phyloP scores from a whole-genome alignment of 2,888 invertebrate species.

The Ditula angustiorana region DNA sequence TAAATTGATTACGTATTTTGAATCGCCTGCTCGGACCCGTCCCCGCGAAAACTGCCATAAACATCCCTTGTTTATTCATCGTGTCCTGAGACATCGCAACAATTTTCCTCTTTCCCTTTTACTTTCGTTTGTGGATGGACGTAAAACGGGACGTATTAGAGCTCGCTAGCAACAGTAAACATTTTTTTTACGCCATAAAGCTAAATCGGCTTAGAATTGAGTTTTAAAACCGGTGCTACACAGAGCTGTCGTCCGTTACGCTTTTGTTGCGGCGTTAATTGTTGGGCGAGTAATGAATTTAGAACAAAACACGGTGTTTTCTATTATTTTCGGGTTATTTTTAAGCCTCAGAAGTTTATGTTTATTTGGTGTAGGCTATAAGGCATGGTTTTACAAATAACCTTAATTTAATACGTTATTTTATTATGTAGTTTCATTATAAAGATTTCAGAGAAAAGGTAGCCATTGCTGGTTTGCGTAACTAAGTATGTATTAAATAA shows the following conservation, averaged over 20 bases:
- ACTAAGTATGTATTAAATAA: too few relatives aligned
- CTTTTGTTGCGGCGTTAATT: slow-evolving; percentile 12
- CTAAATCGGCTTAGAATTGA: slow-evolving; percentile 26
- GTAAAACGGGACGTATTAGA: slow-evolving; percentile 21
- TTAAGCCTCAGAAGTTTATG: background rate
- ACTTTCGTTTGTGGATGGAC: slow-evolving; percentile 47
- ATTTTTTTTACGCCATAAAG: slow-evolving; percentile 23
- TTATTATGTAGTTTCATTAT: too few relatives aligned
- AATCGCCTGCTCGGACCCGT: slow-evolving; percentile 49
- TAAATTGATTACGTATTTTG: slow-evolving; percentile 66
- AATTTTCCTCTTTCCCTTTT: slow-evolving; percentile 56
- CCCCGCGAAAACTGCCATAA: slow-evolving; percentile 56
- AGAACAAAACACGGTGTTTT: background rate
- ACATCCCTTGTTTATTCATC: slow-evolving; percentile 77
- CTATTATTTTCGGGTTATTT: background rate
- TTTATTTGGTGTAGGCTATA: too few relatives aligned
- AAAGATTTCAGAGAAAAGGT: too few relatives aligned
- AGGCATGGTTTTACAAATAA: too few relatives aligned
- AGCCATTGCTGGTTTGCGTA: too few relatives aligned
- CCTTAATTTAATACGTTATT: too few relatives aligned
- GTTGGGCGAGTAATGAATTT: background rate
- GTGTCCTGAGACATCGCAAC: slow-evolving; percentile 55
- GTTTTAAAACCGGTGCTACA: slow-evolving; percentile 16
- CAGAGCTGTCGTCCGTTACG: slow-evolving; percentile 20
- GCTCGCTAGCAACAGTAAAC: slow-evolving; percentile 19